Base-by-base conservation (phyloP, 2,113 vertebrate genomes). In the Xiphophorus hellerii region DNA sequence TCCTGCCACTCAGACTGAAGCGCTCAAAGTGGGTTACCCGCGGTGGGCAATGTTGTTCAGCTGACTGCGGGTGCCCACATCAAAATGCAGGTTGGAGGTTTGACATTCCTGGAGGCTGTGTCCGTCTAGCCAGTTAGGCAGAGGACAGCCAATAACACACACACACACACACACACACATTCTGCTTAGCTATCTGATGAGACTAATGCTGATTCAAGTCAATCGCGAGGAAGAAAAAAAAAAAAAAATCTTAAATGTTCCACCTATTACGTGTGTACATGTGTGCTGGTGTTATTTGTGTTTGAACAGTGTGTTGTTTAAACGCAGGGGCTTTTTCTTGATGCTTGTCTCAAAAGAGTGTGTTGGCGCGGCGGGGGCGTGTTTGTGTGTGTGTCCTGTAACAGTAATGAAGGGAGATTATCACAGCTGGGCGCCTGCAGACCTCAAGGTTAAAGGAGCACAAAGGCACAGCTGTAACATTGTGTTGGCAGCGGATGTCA, bases 71-170 rank as follows among this genome's bases (percentile, higher is more conserved):
- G 91, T 84, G 89, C 81, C 86, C 88, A 91, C 90, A 93, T 93
- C 92, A 92, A 89, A 92, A 93, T 93, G 90, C 92, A 92, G 90
- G 92, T 90, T 93, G 92, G 92, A 93, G 92, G 84, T 93, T 92
- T 93, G 92, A 93, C 92, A 93, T 93, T 93, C 92, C 92, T 93
- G 91, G 87, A 93, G 92, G 92, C 92, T 89, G 89, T 92, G 92
- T 93, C 89, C 91, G 90, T 93, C 92, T 91, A 92, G 91, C 92
- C 92, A 92, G 91, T 89, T 82, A 91, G 87, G 83, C 81, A 87
- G 89, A 92, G 91, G 90, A 92, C 90, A 91, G 92, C 92, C 91
- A 93, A 92, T 87, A 90, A 91, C 85, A 73, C 82, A 78, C 87
- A 80, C 84, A 73, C 80, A 17, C 69, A 74, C 74, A 73, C 77